Conservation (phyloP, 1,140 invertebrate genomes). For the Drosophila cardini region DNA sequence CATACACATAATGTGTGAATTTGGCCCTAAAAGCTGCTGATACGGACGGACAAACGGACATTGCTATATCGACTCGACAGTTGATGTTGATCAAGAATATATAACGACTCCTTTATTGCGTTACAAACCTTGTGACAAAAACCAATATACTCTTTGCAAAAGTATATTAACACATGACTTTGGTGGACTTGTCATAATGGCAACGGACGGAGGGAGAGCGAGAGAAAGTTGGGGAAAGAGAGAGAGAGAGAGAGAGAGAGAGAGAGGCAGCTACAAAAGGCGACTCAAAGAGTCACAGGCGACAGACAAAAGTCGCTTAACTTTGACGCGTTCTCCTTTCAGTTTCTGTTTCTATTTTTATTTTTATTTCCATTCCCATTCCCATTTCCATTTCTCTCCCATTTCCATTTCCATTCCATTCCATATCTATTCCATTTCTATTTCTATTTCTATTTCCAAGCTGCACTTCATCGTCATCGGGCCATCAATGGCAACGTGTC, state of each 20-base stretch:
- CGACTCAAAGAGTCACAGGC: neutral
- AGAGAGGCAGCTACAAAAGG: neutral
- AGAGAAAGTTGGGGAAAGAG: neutral
- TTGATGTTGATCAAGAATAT: too few species aligned
- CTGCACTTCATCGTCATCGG: conserved; percentile 81
- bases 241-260: neutral
- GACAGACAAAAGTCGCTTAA: conserved; percentile 1
- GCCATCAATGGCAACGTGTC: conserved; percentile 80
- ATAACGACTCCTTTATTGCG: too few species aligned
- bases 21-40: too few species aligned
- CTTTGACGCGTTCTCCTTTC: conserved; percentile 20
- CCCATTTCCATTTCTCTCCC: neutral
- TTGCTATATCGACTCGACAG: too few species aligned
- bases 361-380: neutral
- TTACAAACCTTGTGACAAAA: too few species aligned
- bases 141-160: too few species aligned
- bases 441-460: conserved; percentile 77
- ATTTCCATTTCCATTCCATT: neutral
- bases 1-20: too few species aligned
- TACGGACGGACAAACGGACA: too few species aligned
- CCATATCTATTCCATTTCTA: conserved; percentile 35
- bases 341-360: conserved; percentile 28
- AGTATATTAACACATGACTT: conserved; percentile 45
- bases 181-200: conserved; percentile 53
- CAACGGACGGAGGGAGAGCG: conserved; percentile 9